phyloP scores from a whole-genome alignment of 2,888 invertebrate species.

The Flexamia atlantica region DNA sequence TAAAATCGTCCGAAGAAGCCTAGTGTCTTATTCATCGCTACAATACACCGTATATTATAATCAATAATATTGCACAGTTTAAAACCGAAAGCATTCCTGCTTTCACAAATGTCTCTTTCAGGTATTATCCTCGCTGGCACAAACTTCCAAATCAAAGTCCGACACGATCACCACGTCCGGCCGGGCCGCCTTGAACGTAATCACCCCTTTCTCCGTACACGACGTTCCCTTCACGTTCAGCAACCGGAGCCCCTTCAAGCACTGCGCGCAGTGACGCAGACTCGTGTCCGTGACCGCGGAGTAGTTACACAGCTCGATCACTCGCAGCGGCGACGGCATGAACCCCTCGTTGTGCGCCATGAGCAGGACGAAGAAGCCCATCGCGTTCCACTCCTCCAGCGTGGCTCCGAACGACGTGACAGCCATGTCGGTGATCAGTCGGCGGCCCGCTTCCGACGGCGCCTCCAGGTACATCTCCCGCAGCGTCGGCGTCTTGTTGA shows the following conservation, averaged over 20 bases:
- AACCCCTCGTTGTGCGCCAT: conserved; percentile 43
- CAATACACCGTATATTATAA: neutral
- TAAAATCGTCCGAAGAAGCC: too few relatives aligned
- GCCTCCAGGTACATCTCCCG: conserved; percentile 77
- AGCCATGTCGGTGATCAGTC: conserved; percentile 68
- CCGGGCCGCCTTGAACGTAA: conserved; percentile 75
- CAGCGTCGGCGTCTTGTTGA: conserved; percentile 77
- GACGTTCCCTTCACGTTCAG: conserved; percentile 84
- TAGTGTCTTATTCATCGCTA: too few relatives aligned
- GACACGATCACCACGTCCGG: conserved; percentile 66
- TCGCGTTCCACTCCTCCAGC: conserved; percentile 27
- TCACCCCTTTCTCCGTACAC: conserved; percentile 80
- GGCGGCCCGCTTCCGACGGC: conserved; percentile 70
- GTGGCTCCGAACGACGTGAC: conserved; percentile 68
- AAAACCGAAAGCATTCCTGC: conserved; percentile 2
- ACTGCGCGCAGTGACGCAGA: conserved; percentile 79
- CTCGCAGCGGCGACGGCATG: conserved; percentile 73
- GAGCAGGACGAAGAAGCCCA: conserved; percentile 18
- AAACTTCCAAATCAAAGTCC: conserved; percentile 43
- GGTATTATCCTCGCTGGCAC: neutral
- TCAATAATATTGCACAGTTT: neutral
- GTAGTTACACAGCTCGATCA: conserved; percentile 79
- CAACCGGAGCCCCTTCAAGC: conserved; percentile 78
- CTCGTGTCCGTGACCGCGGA: conserved; percentile 81
- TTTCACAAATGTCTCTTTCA: neutral